Evolutionary conservation across 1,140 invertebrate species (phyloP), one percentile per base, ranked within the genome.

Genomic region (Sarcophaga peregrina): DNA sequence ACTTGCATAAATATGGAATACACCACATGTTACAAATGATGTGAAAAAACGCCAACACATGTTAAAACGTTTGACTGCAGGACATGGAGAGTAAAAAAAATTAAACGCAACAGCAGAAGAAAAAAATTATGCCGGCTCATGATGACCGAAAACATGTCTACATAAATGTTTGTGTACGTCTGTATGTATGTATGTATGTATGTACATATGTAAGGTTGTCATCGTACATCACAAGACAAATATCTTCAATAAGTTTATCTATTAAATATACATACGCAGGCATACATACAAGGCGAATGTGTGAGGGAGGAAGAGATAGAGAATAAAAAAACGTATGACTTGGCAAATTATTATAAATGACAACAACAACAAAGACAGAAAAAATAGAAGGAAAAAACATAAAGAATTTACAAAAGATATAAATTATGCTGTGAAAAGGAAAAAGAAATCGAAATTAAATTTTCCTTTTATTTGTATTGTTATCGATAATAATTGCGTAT

Each of bases 111-210:
- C 25, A 37, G 25, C 25, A 8, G 62, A 72, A 72, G 20, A 20
- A 78, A 78, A 52, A 78, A 9, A 78, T 52, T 78, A 48, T 78
- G 75, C 75, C n/a, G 75, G 75, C 75, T 78, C 75, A 78, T 78
- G 47, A 50, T 78, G 75, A 78, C 75, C 75, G 48, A 75, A 46
- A 48, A 45, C 3, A 74, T 74, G 73, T 8, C 3, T 46, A 74
- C 73, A 74, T 58, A 6, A n/a, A n/a, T n/a, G n/a, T n/a, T n/a
- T n/a, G n/a, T 13, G 15, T 7, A 37, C 25, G 25, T 37, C 4
- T 37, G 25, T 37, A 37, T 37, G 25, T 37, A 6, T 13, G 15
- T 7, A 37, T 4, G 25, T 37, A 2, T 37, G 25, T 37, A 37
- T 37, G 25, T 37, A 37, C 25, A 37, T 37, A 37, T 37, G 25